These are phyloP conservation scores for Agrotis segetum DNA, from an alignment of 2,888 invertebrate genomes.

Conservation along the genomic window DNA sequence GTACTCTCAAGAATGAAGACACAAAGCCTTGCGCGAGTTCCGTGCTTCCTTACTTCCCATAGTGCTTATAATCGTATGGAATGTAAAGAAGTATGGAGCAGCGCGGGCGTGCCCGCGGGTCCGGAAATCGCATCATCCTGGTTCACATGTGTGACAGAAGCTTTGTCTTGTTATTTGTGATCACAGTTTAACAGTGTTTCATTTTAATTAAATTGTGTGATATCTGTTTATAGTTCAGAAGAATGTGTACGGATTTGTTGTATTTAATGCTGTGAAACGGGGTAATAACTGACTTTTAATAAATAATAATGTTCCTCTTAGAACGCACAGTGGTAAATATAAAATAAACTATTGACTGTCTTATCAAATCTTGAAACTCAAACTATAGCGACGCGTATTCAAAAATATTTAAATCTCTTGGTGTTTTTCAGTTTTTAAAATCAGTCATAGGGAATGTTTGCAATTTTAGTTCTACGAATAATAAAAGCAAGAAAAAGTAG, in stretches of 20 bases:
- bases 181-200: slow-evolving; percentile 69
- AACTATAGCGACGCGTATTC: slow-evolving; percentile 1
- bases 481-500: slow-evolving; percentile 72
- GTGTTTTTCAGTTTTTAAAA: slow-evolving; percentile 16
- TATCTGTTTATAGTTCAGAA: slow-evolving; percentile 54
- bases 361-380: slow-evolving; percentile 17
- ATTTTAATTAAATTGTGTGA: slow-evolving; percentile 65
- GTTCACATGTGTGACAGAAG: slow-evolving; percentile 74
- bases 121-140: slow-evolving; percentile 73
- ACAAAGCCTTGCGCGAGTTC: slow-evolving; percentile 93
- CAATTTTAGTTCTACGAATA: slow-evolving; percentile 45
- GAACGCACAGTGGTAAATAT: slow-evolving; percentile 51
- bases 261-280: slow-evolving; percentile 51
- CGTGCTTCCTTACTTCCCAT: slow-evolving; percentile 99
- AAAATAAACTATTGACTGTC: slow-evolving; percentile 20
- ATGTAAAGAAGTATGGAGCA: slow-evolving; percentile 99
- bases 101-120: slow-evolving; percentile 87
- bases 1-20: slow-evolving; percentile 77
- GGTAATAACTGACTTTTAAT: slow-evolving; percentile 28
- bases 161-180: slow-evolving; percentile 70
- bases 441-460: slow-evolving; percentile 11
- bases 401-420: background rate
- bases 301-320: slow-evolving; percentile 22
- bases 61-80: slow-evolving; percentile 96
- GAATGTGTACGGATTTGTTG: slow-evolving; percentile 59